Evolutionary conservation across 2,888 invertebrate species (phyloP), one percentile per base, ranked within the genome.

Genomic region (Sesia apiformis): DNA sequence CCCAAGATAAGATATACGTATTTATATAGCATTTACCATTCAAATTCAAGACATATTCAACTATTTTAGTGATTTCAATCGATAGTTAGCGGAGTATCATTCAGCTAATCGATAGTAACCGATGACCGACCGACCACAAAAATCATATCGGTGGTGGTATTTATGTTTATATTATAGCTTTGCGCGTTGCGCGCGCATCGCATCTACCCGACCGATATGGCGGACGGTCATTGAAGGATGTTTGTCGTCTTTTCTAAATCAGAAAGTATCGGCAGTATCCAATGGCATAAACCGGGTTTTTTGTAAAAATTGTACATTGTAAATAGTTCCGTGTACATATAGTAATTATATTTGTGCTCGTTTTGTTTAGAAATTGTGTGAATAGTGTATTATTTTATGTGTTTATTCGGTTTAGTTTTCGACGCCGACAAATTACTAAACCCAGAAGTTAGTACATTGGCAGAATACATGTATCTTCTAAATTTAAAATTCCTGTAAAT

Each of bases 251-350:
- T 84, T 85, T 88, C 76, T 84, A 81, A 86, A 90, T 90, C 92
- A 82, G 82, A 86, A 87, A 90, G 90, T 90, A 92, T 92, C 92
- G 90, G 90, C 86, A 80, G 81, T 88, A 90, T 90, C 92, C 91
- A 91, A 92, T 92, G 92, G 92, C 92, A 87, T 92, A 92, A 92
- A 84, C 80, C 85, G 85, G 81, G 84, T 85, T 89, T 90, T 88
- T 85, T 90, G 90, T 91, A 90, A 88, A 90, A 91, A 90, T 90
- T 92, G 91, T 92, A 92, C 90, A 92, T 92, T 92, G 92, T 93
- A 93, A 91, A 92, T 93, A 92, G 92, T 91, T 90, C 85, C 82
- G 90, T 93, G 93, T 93, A 92, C 91, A 93, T 92, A 92, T 92
- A 92, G 92, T 92, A 90, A 88, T 92, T 92, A 92, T 92, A 92